Percentiles rank a stretch among this genome's conserved stretches.
Conservation (phyloP, 2,888 invertebrate species). For the Allacma fusca region DNA sequence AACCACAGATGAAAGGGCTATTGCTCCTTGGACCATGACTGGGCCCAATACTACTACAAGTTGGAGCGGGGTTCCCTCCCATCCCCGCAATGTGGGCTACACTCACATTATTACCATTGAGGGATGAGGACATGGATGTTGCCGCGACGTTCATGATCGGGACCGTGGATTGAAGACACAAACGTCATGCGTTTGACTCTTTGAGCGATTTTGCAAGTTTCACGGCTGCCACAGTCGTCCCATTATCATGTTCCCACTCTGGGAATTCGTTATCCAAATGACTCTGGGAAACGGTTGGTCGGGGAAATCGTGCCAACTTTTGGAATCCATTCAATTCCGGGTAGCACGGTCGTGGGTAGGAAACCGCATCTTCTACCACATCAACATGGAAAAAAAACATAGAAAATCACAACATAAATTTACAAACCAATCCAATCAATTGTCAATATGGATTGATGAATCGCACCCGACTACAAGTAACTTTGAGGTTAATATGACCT, state of each 20-base stretch:
- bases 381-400: slow-evolving; percentile 18
- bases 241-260: slow-evolving; percentile 59
- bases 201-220: slow-evolving; percentile 60
- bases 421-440: slow-evolving; percentile 39
- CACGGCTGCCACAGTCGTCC: slow-evolving; percentile 48
- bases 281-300: slow-evolving; percentile 57
- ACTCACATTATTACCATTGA: slow-evolving; percentile 14
- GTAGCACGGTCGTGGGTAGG: slow-evolving; percentile 57
- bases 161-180: slow-evolving; percentile 35
- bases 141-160: slow-evolving; percentile 20
- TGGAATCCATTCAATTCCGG: slow-evolving; percentile 59
- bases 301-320: slow-evolving; percentile 56
- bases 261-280: slow-evolving; percentile 60
- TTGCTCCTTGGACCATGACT: not conserved
- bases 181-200: slow-evolving; percentile 61
- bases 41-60: not conserved
- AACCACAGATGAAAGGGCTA: slow-evolving; percentile 19
- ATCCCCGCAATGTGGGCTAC: not conserved
- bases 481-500: no score
- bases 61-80: not conserved
- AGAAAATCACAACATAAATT: slow-evolving; percentile 40
- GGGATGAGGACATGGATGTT: slow-evolving; percentile 47
- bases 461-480: slow-evolving; percentile 13
- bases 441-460: slow-evolving; percentile 38
- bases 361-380: slow-evolving; percentile 53